phyloP scores from a whole-genome alignment of 92 coral and sea anemone genomes.

The Muricea muricata region DNA sequence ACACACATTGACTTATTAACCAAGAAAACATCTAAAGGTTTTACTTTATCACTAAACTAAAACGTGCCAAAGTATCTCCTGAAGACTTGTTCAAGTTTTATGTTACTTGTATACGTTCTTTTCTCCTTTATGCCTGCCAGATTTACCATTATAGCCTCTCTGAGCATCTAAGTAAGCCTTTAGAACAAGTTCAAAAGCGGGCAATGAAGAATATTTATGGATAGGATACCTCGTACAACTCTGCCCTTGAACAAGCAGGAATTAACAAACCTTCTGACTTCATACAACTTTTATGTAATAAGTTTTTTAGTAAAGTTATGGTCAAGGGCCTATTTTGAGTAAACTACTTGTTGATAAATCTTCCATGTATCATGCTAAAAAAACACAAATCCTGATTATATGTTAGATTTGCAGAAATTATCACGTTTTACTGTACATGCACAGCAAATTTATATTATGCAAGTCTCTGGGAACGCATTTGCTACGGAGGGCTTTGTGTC shows the following conservation, averaged over 20 bases:
- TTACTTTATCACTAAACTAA: slow-evolving; percentile 5
- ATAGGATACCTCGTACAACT: slow-evolving; percentile 18
- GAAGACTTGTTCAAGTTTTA: slow-evolving; percentile 36
- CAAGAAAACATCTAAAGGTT: slow-evolving; percentile 42
- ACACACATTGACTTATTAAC: slow-evolving; percentile 38
- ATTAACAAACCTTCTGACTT: slow-evolving; percentile 19
- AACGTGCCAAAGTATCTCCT: slow-evolving; percentile 23
- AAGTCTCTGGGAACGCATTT: too few species aligned
- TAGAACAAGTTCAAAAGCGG: slow-evolving; percentile 56
- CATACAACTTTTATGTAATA: slow-evolving; percentile 24
- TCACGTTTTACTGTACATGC: too few species aligned
- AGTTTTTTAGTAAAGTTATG: slow-evolving; percentile 18
- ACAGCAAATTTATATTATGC: too few species aligned
- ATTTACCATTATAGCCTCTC: too few species aligned
- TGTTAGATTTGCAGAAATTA: too few species aligned
- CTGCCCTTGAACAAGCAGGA: slow-evolving; percentile 29
- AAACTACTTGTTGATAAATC: too few species aligned
- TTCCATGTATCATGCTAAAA: too few species aligned
- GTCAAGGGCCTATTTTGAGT: too few species aligned
- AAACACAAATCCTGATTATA: too few species aligned
- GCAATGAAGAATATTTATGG: slow-evolving; percentile 39
- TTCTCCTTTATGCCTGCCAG: slow-evolving; percentile 52
- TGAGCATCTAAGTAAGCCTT: slow-evolving; percentile 40
- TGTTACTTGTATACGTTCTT: slow-evolving; percentile 9
- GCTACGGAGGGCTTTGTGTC: too few species aligned